A percentile compares a stretch with the other conserved stretches of the same genome.
Conservation (phyloP, 2,113 vertebrate species). For the Pseudorasbora parva region DNA sequence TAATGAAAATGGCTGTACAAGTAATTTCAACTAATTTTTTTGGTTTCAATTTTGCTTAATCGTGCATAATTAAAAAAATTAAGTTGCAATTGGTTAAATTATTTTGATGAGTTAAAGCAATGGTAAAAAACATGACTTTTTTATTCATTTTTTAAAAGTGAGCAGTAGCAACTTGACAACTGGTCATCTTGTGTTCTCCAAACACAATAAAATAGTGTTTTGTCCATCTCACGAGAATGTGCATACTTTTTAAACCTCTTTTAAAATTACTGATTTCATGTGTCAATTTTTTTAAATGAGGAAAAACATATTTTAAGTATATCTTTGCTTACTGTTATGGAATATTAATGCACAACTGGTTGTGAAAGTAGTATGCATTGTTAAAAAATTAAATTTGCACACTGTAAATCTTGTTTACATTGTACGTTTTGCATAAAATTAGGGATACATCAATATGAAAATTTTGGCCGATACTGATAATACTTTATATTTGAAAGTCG, state of each 20-base stretch:
- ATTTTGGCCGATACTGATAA: too few species aligned
- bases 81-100: too few species aligned
- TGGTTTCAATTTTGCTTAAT: too few species aligned
- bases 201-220: not conserved
- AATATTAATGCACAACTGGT: not conserved
- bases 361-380: not conserved
- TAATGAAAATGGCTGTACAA: too few species aligned
- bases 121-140: too few species aligned
- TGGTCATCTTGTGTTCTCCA: not conserved
- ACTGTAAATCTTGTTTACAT: not conserved
- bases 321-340: not conserved
- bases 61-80: too few species aligned
- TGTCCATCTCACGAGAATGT: not conserved
- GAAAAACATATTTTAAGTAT: not conserved
- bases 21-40: too few species aligned
- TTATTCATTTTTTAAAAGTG: too few species aligned
- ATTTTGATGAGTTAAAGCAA: too few species aligned
- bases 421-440: not conserved
- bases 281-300: too few species aligned
- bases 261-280: not conserved
- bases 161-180: not conserved
- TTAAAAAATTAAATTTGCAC: not conserved
- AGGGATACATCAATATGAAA: too few species aligned
- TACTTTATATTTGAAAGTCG: too few species aligned
- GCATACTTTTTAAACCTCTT: not conserved